phyloP scores from a whole-genome alignment of 1,140 invertebrate genomes.

The Halesus radiatus region DNA sequence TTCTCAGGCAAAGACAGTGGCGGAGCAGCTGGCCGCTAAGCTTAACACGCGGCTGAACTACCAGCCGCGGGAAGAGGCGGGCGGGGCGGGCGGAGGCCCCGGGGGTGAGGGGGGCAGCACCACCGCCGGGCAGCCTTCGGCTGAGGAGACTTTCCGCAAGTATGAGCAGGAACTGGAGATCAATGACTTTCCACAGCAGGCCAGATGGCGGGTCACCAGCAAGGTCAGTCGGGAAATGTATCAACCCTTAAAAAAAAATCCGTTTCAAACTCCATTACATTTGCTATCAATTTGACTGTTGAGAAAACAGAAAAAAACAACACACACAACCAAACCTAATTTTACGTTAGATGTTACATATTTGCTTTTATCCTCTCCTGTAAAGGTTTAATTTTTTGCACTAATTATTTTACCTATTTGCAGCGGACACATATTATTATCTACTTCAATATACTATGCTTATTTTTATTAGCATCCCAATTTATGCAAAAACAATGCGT shows the following conservation, averaged over 20 bases:
- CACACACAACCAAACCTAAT: too few relatives aligned
- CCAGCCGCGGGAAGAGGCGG: conserved; percentile 90
- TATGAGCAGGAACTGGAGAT: conserved; percentile 99
- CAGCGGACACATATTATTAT: too few relatives aligned
- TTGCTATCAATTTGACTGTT: too few relatives aligned
- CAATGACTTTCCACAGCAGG: conserved; percentile 99
- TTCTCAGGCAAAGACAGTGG: conserved; percentile 86
- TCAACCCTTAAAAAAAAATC: too few relatives aligned
- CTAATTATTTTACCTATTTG: not conserved
- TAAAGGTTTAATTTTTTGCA: too few relatives aligned
- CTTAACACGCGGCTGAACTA: conserved; percentile 98
- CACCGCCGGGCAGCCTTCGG: conserved; percentile 75
- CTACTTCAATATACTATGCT: too few relatives aligned
- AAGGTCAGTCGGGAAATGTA: conserved; percentile 80
- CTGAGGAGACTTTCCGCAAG: conserved; percentile 86
- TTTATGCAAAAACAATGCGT: too few relatives aligned
- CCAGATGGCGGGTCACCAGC: conserved; percentile 97
- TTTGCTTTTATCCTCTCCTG: too few relatives aligned
- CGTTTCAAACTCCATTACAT: too few relatives aligned
- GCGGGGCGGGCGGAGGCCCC: conserved; percentile 75
- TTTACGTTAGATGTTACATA: too few relatives aligned
- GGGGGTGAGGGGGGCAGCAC: conserved; percentile 71
- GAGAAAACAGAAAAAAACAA: too few relatives aligned
- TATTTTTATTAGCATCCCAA: too few relatives aligned
- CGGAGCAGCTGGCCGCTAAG: conserved; percentile 95